Percentiles rank a stretch among this genome's conserved stretches.
Evolutionary conservation across 2,888 invertebrate genomes (phyloP).

Genomic region (Deilephila porcellus): DNA sequence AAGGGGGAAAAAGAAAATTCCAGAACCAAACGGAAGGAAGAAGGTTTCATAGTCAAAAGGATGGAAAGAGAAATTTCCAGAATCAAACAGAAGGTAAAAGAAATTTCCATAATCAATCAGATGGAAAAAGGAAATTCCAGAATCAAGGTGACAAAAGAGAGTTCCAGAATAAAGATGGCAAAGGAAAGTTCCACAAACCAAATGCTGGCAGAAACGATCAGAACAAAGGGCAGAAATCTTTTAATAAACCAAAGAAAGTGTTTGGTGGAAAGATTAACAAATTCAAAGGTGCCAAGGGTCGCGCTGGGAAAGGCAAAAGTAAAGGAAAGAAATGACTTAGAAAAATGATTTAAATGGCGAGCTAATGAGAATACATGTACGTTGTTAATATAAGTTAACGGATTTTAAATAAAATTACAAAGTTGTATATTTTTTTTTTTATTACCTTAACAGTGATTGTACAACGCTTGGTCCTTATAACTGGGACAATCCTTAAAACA

Average conservation of each 20-base stretch:
- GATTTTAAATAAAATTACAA: constrained; percentile 15
- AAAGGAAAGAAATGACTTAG: constrained; percentile 61
- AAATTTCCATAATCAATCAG: constrained; percentile 56
- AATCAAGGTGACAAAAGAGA: constrained; percentile 41
- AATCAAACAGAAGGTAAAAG: constrained; percentile 57
- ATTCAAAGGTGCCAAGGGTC: constrained; percentile 53
- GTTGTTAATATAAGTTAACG: neutral
- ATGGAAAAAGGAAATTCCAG: constrained; percentile 50
- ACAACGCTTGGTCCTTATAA: neutral
- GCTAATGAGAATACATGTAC: neutral
- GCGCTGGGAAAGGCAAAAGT: constrained; percentile 50
- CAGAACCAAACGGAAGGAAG: constrained; percentile 41
- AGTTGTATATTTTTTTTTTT: neutral
- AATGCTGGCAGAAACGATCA: constrained; percentile 38
- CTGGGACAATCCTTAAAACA: neutral
- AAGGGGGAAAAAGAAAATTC: constrained; percentile 46
- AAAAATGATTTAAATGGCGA: constrained; percentile 42
- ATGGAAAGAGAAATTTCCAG: constrained; percentile 37
- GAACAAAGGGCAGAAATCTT: constrained; percentile 45
- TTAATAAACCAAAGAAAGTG: constrained; percentile 61
- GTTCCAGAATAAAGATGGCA: constrained; percentile 42
- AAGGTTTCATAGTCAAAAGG: constrained; percentile 42
- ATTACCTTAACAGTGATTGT: constrained; percentile 20
- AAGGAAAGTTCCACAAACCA: constrained; percentile 50
- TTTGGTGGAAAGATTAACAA: constrained; percentile 75